phyloP scores from a whole-genome alignment of 92 coral and sea anemone genomes.

The Pocillopora meandrina region DNA sequence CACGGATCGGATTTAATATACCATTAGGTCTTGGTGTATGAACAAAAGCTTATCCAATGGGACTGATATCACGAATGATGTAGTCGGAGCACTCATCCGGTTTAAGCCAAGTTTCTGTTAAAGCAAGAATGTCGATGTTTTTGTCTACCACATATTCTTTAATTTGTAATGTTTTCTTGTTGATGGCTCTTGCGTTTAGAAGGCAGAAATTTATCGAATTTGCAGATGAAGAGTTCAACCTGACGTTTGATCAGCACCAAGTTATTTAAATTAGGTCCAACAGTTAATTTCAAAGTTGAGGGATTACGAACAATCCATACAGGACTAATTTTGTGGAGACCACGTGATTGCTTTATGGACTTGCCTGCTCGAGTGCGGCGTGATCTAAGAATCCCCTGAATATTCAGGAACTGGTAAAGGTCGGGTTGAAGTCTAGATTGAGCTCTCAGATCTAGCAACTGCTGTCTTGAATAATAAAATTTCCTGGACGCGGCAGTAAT shows the following conservation, averaged over 20 bases:
- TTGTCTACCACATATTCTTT: slow-evolving; percentile 42
- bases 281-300: background rate
- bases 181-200: slow-evolving; percentile 13
- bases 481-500: background rate
- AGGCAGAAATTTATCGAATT: background rate
- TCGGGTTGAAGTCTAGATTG: too few relatives aligned
- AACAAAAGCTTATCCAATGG: slow-evolving; percentile 28
- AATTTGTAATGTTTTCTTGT: slow-evolving; percentile 25
- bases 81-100: slow-evolving; percentile 13
- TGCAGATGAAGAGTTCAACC: background rate
- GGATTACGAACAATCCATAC: background rate
- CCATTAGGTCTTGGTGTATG: slow-evolving; percentile 30
- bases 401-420: background rate
- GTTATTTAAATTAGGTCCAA: background rate
- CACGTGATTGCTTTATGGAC: background rate
- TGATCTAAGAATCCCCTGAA: background rate
- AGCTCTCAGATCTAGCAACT: background rate
- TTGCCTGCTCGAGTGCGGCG: background rate
- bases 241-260: background rate
- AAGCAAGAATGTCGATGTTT: slow-evolving; percentile 36
- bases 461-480: background rate
- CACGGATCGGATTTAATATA: slow-evolving; percentile 9
- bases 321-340: background rate
- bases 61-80: slow-evolving; percentile 28
- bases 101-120: slow-evolving; percentile 49